Base-by-base conservation (phyloP, 2,797 vertebrate genomes). In the Enteromius paludinosus region DNA sequence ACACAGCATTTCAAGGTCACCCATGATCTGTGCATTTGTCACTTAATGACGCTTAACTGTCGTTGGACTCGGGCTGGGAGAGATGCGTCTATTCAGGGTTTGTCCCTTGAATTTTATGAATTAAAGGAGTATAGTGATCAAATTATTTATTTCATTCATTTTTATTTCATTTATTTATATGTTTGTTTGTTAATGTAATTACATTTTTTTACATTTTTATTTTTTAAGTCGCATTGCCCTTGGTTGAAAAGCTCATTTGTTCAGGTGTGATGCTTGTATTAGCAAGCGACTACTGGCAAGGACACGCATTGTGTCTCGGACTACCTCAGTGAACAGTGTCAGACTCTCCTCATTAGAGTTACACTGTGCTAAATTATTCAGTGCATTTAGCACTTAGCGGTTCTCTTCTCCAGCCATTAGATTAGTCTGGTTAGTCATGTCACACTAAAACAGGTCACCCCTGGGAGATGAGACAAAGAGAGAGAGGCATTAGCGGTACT, bases 361-460 rank as follows among this genome's bases (percentile, higher is more conserved):
- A 94, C 93, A 93, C 95, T 94, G 95, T 94, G 93, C 94, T 96
- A 95, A 97, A 96, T 96, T 96, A 96, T 96, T 97, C 86, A 93
- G 92, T 93, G 95, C 94, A 91, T 97, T 97, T 96, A 96, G 94
- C 95, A 95, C 94, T 95, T 94, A 95, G 94, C 95, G 94, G 94
- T 93, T 93, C 92, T 93, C 92, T 92, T 93, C 90, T 94, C 93
- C 94, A 93, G 90, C 94, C 87, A 87, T 86, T 85, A 85, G 85
- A 87, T 88, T 88, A 86, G 87, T 83, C 83, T 84, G 85, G 87
- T 88, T 88, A 86, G 87, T 87, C 87, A 86, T 85, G 84, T 76
- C 68, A 79, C 81, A 78, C 83, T 85, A 79, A 86, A 85, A 88
- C 85, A 71, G 87, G 87, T 88, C 87, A 85, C 87, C 56, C 62